These are phyloP conservation scores for Mustela erminea DNA, from an alignment of 2,797 vertebrate species.

Conservation along the genomic window DNA sequence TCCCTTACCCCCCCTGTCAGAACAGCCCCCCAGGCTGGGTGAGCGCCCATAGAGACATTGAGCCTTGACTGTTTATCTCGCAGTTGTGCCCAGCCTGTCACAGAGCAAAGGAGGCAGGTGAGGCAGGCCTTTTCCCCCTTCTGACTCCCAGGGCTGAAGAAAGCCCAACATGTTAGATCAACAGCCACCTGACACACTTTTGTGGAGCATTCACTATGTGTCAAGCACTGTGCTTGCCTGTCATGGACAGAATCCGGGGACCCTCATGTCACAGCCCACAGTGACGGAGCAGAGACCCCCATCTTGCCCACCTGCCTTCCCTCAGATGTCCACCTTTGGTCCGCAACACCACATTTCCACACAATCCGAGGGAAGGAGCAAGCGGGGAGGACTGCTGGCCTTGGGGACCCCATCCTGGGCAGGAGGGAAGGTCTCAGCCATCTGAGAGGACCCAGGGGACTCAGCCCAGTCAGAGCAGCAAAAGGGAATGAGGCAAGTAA, in stretches of 20 bases:
- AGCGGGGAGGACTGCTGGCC: background rate
- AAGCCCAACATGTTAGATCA: background rate
- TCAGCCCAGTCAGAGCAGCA: background rate
- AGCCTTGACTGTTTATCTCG: fast-evolving
- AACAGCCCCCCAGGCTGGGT: background rate
- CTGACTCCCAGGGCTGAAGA: background rate
- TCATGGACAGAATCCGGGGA: background rate
- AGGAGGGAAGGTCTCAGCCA: background rate
- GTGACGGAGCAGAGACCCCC: background rate
- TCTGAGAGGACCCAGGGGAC: background rate
- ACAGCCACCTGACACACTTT: background rate
- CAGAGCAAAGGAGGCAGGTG: background rate
- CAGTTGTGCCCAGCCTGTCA: background rate
- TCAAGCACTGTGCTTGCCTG: background rate
- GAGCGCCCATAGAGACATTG: background rate
- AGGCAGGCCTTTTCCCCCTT: background rate
- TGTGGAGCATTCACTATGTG: fast-evolving
- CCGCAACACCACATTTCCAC: background rate
- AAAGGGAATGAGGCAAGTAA: background rate
- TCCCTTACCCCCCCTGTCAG: background rate
- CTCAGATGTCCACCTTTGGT: background rate
- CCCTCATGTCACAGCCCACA: background rate
- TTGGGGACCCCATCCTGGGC: background rate
- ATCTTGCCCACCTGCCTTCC: background rate
- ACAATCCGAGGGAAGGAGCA: background rate